Evolutionary conservation across 2,888 invertebrate species (phyloP).

Genomic region (Mamestra brassicae): DNA sequence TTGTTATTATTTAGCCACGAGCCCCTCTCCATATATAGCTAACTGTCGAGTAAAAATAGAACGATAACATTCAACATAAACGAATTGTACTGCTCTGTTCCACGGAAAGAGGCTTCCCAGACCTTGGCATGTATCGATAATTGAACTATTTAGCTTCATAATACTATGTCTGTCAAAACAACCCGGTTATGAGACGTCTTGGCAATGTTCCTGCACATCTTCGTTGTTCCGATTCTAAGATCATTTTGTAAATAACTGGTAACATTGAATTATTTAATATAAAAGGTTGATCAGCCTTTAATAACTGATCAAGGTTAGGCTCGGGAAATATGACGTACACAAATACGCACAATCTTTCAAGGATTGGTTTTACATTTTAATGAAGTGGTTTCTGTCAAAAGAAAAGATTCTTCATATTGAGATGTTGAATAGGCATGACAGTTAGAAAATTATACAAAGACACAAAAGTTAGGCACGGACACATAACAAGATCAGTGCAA

Average conservation of each 20-base stretch:
- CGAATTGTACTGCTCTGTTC: constrained; percentile 43
- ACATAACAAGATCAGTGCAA: constrained; percentile 21
- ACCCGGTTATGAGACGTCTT: constrained; percentile 44
- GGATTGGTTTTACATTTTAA: constrained; percentile 24
- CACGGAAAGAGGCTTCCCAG: constrained; percentile 45
- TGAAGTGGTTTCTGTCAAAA: constrained; percentile 22
- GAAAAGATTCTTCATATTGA: constrained; percentile 23
- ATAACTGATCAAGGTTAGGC: constrained; percentile 24
- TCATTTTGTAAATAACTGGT: constrained; percentile 29
- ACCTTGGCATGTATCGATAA: constrained; percentile 61
- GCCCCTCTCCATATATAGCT: constrained; percentile 47
- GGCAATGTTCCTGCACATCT: constrained; percentile 51
- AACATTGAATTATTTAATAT: constrained; percentile 5
- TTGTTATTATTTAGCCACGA: too few relatives aligned
- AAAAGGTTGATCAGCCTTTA: constrained; percentile 8
- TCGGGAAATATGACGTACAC: constrained; percentile 19
- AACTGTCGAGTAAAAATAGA: constrained; percentile 54
- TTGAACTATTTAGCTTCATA: constrained; percentile 52
- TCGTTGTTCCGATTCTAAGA: constrained; percentile 29
- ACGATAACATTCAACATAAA: constrained; percentile 55
- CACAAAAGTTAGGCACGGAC: constrained; percentile 8
- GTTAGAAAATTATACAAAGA: constrained; percentile 12
- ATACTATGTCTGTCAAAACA: constrained; percentile 45
- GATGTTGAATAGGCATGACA: constrained; percentile 20
- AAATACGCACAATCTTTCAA: constrained; percentile 23